These are phyloP conservation scores for Coregonus sp. DNA, from an alignment of 2,797 vertebrate genomes.

Conservation along the genomic window DNA sequence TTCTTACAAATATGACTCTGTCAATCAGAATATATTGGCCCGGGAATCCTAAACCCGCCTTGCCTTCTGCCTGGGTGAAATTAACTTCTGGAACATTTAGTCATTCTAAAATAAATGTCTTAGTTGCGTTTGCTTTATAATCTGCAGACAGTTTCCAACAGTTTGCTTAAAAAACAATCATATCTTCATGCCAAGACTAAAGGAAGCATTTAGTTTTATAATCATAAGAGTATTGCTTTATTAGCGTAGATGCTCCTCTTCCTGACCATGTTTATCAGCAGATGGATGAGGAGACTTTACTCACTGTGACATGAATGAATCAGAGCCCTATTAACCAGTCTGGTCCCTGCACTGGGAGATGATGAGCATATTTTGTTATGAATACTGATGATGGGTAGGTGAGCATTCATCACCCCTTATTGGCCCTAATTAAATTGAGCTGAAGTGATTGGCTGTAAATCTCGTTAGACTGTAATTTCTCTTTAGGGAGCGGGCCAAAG, in stretches of 20 bases:
- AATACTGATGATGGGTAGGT: constrained; percentile 80
- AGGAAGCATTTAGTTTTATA: constrained; percentile 30
- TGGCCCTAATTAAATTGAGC: constrained; percentile 81
- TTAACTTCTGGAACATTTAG: background rate
- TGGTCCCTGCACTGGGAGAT: constrained; percentile 70
- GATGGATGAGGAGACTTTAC: constrained; percentile 67
- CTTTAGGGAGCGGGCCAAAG: constrained; percentile 74
- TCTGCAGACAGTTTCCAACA: background rate
- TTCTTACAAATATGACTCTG: constrained; percentile 79
- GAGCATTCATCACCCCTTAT: constrained; percentile 80
- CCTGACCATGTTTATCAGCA: constrained; percentile 61
- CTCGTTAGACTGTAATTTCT: constrained; percentile 81
- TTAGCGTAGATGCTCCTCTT: constrained; percentile 39
- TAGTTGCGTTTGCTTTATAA: background rate
- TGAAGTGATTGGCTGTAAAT: constrained; percentile 78
- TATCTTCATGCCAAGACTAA: constrained; percentile 3
- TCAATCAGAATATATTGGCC: constrained; percentile 73
- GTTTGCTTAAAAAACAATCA: background rate
- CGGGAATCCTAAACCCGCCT: constrained; percentile 3
- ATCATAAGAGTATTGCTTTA: constrained; percentile 21
- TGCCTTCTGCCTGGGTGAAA: constrained; percentile 29
- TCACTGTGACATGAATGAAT: constrained; percentile 76
- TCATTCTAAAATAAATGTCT: background rate
- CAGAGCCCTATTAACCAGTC: constrained; percentile 77
- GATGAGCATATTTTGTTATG: constrained; percentile 78